Percentiles rank a stretch among this genome's conserved stretches.
These are phyloP conservation scores for Rousettus madagascariensis DNA, from an alignment of 2,797 vertebrate species.

Conservation along the genomic window DNA sequence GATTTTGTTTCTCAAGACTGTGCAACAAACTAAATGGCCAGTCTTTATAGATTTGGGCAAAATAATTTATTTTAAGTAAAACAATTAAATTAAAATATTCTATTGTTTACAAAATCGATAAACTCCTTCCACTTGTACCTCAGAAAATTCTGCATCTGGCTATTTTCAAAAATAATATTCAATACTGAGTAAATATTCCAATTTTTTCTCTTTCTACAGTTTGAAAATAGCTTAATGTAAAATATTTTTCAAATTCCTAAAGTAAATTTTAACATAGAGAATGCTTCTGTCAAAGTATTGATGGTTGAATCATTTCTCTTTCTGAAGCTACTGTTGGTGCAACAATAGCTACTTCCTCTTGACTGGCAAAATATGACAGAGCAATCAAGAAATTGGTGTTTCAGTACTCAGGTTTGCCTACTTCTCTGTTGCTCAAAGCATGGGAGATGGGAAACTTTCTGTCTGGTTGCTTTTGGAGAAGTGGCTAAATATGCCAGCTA, in stretches of 20 bases:
- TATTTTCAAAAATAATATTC: not conserved
- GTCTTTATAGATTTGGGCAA: not conserved
- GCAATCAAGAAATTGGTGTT: not conserved
- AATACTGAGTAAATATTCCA: not conserved
- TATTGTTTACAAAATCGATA: not conserved
- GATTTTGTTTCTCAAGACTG: not conserved
- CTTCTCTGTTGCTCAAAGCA: not conserved
- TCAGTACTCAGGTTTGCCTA: not conserved
- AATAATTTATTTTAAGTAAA: not conserved
- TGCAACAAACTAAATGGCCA: not conserved
- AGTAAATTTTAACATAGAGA: constrained; percentile 18
- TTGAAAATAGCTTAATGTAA: constrained; percentile 7
- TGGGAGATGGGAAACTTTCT: not conserved
- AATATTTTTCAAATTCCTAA: constrained; percentile 20
- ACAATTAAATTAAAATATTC: not conserved
- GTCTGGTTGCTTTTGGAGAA: constrained; percentile 41
- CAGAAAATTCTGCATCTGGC: not conserved
- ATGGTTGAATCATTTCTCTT: constrained; percentile 34
- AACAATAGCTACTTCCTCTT: constrained; percentile 38
- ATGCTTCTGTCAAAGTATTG: constrained; percentile 31
- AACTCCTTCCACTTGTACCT: not conserved
- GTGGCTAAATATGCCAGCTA: not conserved
- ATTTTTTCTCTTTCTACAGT: not conserved
- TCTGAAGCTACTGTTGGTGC: constrained; percentile 15
- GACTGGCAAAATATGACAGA: not conserved